Percentiles rank a stretch among this genome's conserved stretches.
phyloP scores from a whole-genome alignment of 2,888 invertebrate species.

The Laothoe populi region DNA sequence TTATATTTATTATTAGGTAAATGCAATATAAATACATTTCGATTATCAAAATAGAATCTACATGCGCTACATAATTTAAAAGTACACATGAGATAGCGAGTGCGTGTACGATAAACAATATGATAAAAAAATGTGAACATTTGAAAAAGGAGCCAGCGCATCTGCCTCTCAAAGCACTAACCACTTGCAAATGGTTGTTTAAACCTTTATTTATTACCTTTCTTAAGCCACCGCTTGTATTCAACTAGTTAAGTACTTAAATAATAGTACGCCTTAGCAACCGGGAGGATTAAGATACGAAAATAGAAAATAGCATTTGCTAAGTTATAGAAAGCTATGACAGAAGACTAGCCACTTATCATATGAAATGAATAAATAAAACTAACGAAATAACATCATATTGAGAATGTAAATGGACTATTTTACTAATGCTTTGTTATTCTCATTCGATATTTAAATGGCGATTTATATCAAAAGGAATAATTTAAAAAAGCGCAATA shows the following conservation, averaged over 20 bases:
- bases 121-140: conserved; percentile 22
- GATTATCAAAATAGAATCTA: conserved; percentile 21
- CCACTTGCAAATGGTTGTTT: conserved; percentile 20
- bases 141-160: conserved; percentile 16
- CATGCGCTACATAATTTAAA: conserved; percentile 19
- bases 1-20: not conserved
- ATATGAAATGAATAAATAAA: not conserved
- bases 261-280: not conserved
- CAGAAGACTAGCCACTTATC: not conserved
- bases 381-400: not conserved
- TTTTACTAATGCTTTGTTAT: not conserved
- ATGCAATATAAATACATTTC: conserved; percentile 4
- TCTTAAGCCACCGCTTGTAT: conserved; percentile 18
- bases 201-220: conserved; percentile 20
- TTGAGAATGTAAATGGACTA: not conserved
- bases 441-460: not conserved
- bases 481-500: not conserved
- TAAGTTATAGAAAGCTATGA: not conserved
- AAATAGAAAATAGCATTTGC: not conserved
- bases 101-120: conserved; percentile 14
- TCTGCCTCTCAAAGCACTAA: conserved; percentile 8
- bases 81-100: conserved; percentile 14
- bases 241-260: conserved; percentile 15
- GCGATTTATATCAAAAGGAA: not conserved
- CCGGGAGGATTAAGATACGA: not conserved